A percentile compares a stretch with the other conserved stretches of the same genome.
Conservation (phyloP, 2,113 vertebrate species). For the Scomber scombrus region DNA sequence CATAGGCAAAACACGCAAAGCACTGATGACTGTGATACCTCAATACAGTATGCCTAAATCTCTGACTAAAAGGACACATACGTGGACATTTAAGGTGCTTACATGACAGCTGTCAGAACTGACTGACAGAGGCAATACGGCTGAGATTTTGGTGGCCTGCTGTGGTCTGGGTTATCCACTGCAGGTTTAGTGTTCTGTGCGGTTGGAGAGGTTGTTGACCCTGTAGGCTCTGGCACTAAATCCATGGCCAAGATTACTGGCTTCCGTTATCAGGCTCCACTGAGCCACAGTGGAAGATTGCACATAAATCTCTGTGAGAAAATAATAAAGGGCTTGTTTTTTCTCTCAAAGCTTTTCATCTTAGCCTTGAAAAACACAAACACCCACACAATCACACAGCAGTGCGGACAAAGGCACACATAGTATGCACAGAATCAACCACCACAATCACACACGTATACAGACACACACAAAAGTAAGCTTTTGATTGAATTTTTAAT, state of each 20-base stretch:
- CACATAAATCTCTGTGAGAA: constrained; percentile 68
- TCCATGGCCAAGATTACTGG: constrained; percentile 63
- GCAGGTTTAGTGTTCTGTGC: constrained; percentile 19
- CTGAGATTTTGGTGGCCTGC: constrained; percentile 7
- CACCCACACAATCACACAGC: constrained; percentile 46
- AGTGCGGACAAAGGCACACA: not conserved
- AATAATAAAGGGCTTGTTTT: constrained; percentile 66
- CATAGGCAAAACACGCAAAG: not conserved
- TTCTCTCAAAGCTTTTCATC: constrained; percentile 65
- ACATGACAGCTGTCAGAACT: not conserved
- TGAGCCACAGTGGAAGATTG: constrained; percentile 67
- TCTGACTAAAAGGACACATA: not conserved
- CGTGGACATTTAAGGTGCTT: not conserved
- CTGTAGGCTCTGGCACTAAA: constrained; percentile 53
- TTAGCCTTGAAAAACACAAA: constrained; percentile 31
- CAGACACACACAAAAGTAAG: not conserved
- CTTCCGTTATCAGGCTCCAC: constrained; percentile 45
- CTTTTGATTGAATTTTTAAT: not conserved
- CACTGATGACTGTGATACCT: not conserved
- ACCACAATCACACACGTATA: not conserved
- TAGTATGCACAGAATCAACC: not conserved
- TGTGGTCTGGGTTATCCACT: constrained; percentile 19
- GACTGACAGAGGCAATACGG: constrained; percentile 1
- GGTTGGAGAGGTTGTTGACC: constrained; percentile 58
- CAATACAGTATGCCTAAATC: not conserved